Base-by-base conservation (phyloP, 2,113 vertebrate species). In the Furnarius figulus region DNA sequence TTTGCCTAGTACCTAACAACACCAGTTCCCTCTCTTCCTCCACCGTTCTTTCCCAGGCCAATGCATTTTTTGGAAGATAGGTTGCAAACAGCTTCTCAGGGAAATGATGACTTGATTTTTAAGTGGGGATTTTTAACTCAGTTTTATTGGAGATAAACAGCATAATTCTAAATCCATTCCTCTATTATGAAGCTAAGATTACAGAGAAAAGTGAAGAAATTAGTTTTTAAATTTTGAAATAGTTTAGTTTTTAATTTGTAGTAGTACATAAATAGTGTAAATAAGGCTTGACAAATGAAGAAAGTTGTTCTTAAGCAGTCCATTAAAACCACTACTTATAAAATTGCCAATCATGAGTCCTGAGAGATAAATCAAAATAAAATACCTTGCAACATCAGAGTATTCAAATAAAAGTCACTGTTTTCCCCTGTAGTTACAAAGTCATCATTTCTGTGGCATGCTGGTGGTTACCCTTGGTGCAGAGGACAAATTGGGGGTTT, bases 371-470 rank as follows among this genome's bases (percentile, higher is more conserved):
- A 66, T 11, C 14, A 44, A 30, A 83, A 42, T 33, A 55, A 86
- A 88, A 72, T 42, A 75, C 9, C 23, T 4, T 52, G 30, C 5
- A 3, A 8, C 72, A 35, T 63, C 47, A 65, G 25, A 55, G 14
- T 35, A 52, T 46, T 74, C 35, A 59, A 59, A 3, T 30, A 76
- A 40, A 19, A 24, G 20, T 47, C 44, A 44, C 0, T 0, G 12
- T 17, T 88, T 83, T 88, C 50, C 40, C 33, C 23, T 31, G n/a
- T 17, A 15, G 10, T 56, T 89, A 44, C 40, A 37, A 72, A 87
- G 47, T 55, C 40, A 27, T 40, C 10, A 46, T 68, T 87, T 27
- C 40, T 72, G 84, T 17, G 52, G 52, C 39, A 61, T 53, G 33
- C 17, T 44, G 44, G n/a, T 55, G 49, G 46, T 16, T 49, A 21